A percentile compares a stretch with the other conserved stretches of the same genome.
Conservation (phyloP, 2,797 vertebrate species). For the Kryptolebias ocellatus region DNA sequence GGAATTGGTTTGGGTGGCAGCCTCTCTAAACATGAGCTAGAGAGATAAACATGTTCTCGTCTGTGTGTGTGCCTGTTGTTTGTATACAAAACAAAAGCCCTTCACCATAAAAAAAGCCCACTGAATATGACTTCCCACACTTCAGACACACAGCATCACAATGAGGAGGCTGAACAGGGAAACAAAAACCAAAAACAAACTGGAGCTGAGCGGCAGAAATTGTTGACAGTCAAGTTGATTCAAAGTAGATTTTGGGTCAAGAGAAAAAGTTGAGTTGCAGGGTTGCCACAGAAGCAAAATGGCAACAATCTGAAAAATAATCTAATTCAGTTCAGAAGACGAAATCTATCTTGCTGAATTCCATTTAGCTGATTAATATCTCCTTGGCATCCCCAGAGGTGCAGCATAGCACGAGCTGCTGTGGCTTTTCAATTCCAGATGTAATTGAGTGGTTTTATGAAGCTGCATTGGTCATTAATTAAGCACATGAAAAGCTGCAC, state of each 20-base stretch:
- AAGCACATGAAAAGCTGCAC: slow-evolving; percentile 67
- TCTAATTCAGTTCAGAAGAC: slow-evolving; percentile 47
- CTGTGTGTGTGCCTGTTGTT: slow-evolving; percentile 29
- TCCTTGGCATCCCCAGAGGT: slow-evolving; percentile 16
- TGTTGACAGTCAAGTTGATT: slow-evolving; percentile 52
- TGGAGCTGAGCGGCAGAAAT: slow-evolving; percentile 13
- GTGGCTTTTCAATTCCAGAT: slow-evolving; percentile 53
- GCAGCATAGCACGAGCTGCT: slow-evolving; percentile 25
- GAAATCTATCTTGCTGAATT: slow-evolving; percentile 59
- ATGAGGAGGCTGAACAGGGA: slow-evolving; percentile 23
- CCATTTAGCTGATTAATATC: slow-evolving; percentile 64
- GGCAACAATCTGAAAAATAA: slow-evolving; percentile 62
- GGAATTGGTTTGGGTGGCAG: slow-evolving; percentile 53
- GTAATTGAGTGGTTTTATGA: slow-evolving; percentile 74
- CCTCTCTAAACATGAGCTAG: slow-evolving; percentile 54
- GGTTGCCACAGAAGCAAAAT: slow-evolving; percentile 31
- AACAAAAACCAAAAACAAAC: slow-evolving; percentile 31
- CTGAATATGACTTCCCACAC: slow-evolving; percentile 39
- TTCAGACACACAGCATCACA: slow-evolving; percentile 38
- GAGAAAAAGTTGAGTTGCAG: slow-evolving; percentile 43
- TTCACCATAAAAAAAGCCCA: slow-evolving; percentile 36
- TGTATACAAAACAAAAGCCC: slow-evolving; percentile 51
- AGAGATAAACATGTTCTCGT: slow-evolving; percentile 44
- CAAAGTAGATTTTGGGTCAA: slow-evolving; percentile 51
- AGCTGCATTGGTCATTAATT: slow-evolving; percentile 73